Evolutionary conservation across 2,113 vertebrate genomes (phyloP).

Genomic region (Indicator indicator): DNA sequence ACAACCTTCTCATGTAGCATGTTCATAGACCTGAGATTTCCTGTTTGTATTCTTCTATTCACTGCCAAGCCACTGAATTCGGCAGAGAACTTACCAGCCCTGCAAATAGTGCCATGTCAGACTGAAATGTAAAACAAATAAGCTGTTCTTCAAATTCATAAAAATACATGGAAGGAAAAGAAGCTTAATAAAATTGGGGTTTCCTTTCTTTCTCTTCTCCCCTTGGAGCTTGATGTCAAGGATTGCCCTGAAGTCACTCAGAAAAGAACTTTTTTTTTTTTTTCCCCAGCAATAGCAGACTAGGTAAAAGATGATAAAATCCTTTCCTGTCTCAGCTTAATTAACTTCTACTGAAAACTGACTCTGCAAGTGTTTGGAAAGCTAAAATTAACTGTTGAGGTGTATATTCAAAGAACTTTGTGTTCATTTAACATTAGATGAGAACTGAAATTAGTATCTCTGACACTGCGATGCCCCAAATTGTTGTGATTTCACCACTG

Average conservation of each 20-base stretch:
- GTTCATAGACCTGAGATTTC: neutral
- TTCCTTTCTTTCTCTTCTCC: neutral
- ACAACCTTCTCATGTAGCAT: neutral
- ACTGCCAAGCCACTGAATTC: neutral
- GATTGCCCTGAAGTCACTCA: neutral
- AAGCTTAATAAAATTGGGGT: neutral
- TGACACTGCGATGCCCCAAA: neutral
- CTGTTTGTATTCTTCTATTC: neutral
- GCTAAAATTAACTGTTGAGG: neutral
- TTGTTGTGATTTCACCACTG: neutral
- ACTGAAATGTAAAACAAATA: neutral
- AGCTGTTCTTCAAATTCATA: neutral
- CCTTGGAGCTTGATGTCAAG: neutral
- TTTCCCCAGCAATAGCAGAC: neutral
- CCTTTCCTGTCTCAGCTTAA: neutral
- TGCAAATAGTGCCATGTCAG: neutral
- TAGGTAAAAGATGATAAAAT: neutral
- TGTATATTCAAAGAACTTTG: neutral
- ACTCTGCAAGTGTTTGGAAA: neutral
- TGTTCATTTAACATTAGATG: neutral
- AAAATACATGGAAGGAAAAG: neutral
- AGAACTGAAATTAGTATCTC: neutral
- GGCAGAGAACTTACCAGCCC: neutral
- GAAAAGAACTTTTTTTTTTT: neutral
- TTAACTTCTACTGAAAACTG: neutral